phyloP scores from a whole-genome alignment of 2,797 vertebrate species.

The Schizopygopsis pylzovi region DNA sequence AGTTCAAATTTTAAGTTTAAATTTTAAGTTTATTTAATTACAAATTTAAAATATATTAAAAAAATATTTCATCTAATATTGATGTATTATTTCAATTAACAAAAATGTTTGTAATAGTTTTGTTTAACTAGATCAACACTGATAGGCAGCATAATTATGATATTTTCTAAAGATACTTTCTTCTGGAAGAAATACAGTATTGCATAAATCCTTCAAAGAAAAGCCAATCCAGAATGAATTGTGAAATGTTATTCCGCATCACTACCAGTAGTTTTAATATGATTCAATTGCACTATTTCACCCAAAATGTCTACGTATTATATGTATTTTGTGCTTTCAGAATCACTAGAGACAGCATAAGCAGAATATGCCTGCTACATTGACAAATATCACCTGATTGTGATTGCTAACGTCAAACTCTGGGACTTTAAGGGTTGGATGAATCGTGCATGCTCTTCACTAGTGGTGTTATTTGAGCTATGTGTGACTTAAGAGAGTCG shows the following conservation, averaged over 20 bases:
- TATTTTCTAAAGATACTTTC: neutral
- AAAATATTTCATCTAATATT: neutral
- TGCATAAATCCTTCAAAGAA: neutral
- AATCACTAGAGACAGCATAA: neutral
- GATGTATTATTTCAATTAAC: neutral
- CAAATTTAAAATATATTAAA: neutral
- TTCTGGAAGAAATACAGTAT: neutral
- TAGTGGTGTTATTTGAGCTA: neutral
- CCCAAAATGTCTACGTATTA: neutral
- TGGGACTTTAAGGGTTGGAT: neutral
- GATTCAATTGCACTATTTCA: neutral
- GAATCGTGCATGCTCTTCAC: neutral
- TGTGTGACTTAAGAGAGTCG: neutral
- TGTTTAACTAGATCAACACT: neutral
- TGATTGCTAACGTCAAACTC: neutral
- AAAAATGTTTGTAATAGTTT: neutral
- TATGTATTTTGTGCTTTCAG: neutral
- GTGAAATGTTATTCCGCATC: neutral
- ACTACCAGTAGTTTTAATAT: neutral
- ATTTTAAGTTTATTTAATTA: neutral
- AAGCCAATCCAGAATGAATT: neutral
- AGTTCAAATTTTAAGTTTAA: neutral
- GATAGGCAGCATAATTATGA: neutral
- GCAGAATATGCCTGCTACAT: neutral
- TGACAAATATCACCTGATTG: neutral